Base-by-base conservation (phyloP, 35 echinoderm and acorn worm genomes). In the Lytechinus pictus region DNA sequence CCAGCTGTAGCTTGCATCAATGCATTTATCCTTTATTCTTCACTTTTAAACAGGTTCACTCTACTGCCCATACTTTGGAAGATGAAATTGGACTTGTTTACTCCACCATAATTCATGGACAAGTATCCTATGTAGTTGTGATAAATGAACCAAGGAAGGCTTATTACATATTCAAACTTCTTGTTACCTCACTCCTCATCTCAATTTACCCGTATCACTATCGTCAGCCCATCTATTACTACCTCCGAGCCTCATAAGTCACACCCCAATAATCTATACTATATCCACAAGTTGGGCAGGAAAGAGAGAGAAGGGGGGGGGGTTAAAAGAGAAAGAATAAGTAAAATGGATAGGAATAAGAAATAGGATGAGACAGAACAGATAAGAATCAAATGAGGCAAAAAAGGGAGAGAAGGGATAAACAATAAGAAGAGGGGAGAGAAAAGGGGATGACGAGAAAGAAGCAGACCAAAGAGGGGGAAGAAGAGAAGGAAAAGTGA, bases 161-260 rank as follows among this genome's bases (percentile, higher is more conserved):
- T 79, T 79, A 79, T 79, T 79, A 79, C 66, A 79, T 79, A 79
- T 79, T 79, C 19, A 24, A 79, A 79, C 16, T 79, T 79, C 16
- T 79, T 79, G 66, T 79, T 79, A 79, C n/a, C 19, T 79, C 66
- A 79, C 66, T 79, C 66, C 19, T 79, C 66, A 7, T 79, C 66
- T 79, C 66, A 79, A 79, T 79, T 79, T 79, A 79, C 66, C 66
- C 66, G 21, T 79, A 16, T 24, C 66, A 79, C 66, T 79, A 79
- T 79, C 66, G 2, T 79, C 21, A 79, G 66, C 66, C 16, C 66
- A 79, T 79, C 8, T 79, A n/a, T 79, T 79, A 4, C 3, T 79
- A 79, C 66, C 66, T 79, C 66, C n/a, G 66, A 19, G 66, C 66
- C 66, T 79, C 66, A 79, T 79, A 79, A 79, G 66, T 79, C 66